Evolutionary conservation across 2,797 vertebrate genomes (phyloP).

Genomic region (Nothura maculosa): DNA sequence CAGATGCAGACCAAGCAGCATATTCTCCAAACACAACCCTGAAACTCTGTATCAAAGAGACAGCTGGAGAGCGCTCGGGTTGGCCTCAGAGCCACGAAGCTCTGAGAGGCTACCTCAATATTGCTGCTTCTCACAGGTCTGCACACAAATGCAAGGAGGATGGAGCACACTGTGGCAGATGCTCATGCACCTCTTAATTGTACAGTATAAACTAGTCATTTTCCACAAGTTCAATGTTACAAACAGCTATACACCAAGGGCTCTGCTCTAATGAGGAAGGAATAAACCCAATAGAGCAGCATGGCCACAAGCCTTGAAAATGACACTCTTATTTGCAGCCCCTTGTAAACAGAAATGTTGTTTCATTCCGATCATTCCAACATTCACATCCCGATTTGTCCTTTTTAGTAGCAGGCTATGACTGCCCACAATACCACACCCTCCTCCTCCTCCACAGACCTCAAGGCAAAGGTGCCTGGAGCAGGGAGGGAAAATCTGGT

Average conservation of each 20-base stretch:
- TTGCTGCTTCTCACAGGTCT: background rate
- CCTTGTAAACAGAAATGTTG: background rate
- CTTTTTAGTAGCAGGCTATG: background rate
- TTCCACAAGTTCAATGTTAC: background rate
- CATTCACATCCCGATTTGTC: background rate
- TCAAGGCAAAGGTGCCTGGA: background rate
- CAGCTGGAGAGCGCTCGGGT: background rate
- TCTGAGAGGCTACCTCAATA: background rate
- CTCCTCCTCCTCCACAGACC: background rate
- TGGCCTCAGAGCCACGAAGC: background rate
- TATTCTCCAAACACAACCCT: rapidly evolving
- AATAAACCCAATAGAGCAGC: background rate
- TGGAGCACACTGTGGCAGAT: background rate
- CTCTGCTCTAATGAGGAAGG: background rate
- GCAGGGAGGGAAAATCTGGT: background rate
- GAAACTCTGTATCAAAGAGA: background rate
- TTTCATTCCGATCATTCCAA: background rate
- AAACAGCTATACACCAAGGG: background rate
- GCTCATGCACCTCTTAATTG: background rate
- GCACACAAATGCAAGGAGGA: background rate
- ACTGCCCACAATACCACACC: background rate
- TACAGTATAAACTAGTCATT: background rate
- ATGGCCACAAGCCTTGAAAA: background rate
- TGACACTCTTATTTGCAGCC: slow-evolving; percentile 15
- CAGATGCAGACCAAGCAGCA: background rate